Conservation (phyloP, 2,113 vertebrate genomes). For the Sinocyclocheilus anshuiensis region DNA sequence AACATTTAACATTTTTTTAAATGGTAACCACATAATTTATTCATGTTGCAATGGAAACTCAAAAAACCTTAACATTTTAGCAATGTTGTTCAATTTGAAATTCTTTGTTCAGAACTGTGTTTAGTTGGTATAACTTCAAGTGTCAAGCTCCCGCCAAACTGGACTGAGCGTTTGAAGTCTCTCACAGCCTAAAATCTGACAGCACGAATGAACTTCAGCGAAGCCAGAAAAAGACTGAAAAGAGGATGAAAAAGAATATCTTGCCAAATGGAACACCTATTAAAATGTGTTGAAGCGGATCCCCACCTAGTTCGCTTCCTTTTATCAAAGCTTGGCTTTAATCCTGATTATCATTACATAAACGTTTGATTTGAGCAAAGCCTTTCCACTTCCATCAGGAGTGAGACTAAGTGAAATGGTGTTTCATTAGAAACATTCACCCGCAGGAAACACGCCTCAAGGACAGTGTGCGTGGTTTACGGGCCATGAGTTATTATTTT, state of each 20-base stretch:
- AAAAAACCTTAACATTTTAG: too few relatives aligned
- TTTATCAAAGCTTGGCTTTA: conserved; percentile 20
- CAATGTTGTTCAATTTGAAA: too few relatives aligned
- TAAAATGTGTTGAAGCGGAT: conserved; percentile 44
- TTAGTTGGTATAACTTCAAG: too few relatives aligned
- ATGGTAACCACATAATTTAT: too few relatives aligned
- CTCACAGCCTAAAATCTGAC: conserved; percentile 35
- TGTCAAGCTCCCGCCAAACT: conserved; percentile 1
- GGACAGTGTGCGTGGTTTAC: background rate
- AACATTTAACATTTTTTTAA: too few relatives aligned
- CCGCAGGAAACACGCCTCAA: background rate
- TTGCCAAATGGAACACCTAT: conserved; percentile 55
- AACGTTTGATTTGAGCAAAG: conserved; percentile 37
- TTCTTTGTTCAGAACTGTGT: too few relatives aligned
- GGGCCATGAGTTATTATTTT: background rate
- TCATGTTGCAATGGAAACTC: too few relatives aligned
- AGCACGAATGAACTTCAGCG: conserved; percentile 36
- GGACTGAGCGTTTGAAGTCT: conserved; percentile 22
- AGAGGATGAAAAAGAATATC: conserved; percentile 45
- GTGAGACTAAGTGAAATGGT: background rate
- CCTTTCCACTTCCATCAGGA: conserved; percentile 7
- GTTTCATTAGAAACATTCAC: background rate
- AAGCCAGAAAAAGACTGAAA: conserved; percentile 32
- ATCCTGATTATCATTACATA: conserved; percentile 44
- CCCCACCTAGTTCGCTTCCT: conserved; percentile 29